These are phyloP conservation scores for Laticauda laticaudata DNA, from an alignment of 2,113 vertebrate species.

Conservation along the genomic window DNA sequence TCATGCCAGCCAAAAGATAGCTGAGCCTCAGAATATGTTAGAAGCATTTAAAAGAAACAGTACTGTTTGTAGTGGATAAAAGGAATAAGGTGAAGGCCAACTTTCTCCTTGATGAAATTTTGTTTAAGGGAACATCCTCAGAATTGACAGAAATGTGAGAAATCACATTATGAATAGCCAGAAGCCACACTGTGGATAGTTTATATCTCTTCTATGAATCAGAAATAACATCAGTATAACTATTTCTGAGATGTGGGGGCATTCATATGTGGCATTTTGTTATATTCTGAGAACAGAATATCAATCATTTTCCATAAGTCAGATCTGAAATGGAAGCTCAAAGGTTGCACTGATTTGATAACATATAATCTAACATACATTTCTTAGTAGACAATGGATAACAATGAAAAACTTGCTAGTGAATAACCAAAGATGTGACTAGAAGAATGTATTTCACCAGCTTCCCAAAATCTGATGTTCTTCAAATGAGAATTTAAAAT, in stretches of 20 bases:
- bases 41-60: background rate
- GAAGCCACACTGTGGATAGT: background rate
- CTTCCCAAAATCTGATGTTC: background rate
- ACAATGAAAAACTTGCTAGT: background rate
- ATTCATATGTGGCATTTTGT: background rate
- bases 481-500: background rate
- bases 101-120: background rate
- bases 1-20: slow-evolving; percentile 18
- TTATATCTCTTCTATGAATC: background rate
- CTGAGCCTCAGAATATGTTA: slow-evolving; percentile 11
- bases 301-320: background rate
- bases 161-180: background rate
- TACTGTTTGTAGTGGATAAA: background rate
- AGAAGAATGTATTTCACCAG: background rate
- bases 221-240: background rate
- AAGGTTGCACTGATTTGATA: background rate
- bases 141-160: background rate
- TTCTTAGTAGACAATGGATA: background rate
- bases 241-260: background rate
- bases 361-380: background rate
- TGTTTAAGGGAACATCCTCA: background rate
- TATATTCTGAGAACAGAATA: background rate
- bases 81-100: slow-evolving; percentile 3
- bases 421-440: background rate
- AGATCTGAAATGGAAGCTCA: background rate